Evolutionary conservation across 2,113 vertebrate species (phyloP).

Genomic region (Urocynchramus pylzowi): DNA sequence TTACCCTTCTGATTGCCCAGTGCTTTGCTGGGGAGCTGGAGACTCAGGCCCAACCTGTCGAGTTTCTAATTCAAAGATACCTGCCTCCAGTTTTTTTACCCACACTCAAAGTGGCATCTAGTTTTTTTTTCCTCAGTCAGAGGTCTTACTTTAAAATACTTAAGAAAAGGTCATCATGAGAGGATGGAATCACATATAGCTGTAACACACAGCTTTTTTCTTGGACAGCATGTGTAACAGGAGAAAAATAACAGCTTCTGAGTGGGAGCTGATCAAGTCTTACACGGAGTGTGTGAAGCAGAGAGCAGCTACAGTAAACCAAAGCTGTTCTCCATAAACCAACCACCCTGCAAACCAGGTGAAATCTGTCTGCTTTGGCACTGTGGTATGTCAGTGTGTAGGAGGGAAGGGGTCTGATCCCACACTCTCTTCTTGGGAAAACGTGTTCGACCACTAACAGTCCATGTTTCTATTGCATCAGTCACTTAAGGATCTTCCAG

Average conservation of each 20-base stretch:
- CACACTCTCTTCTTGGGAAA: not conserved
- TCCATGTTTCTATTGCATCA: not conserved
- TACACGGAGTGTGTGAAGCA: not conserved
- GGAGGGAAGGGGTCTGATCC: not conserved
- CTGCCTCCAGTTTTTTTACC: not conserved
- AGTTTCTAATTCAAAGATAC: not conserved
- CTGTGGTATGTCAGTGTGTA: not conserved
- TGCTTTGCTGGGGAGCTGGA: not conserved
- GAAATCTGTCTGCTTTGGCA: not conserved
- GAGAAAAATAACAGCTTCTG: constrained; percentile 33
- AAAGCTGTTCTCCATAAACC: not conserved
- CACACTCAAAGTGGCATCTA: not conserved
- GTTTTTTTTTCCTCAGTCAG: not conserved
- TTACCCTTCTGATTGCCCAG: not conserved
- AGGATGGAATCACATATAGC: not conserved
- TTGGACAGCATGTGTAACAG: not conserved
- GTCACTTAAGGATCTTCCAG: not conserved
- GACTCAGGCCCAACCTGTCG: not conserved
- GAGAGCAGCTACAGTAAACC: not conserved
- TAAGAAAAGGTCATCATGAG: not conserved
- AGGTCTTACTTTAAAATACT: not conserved
- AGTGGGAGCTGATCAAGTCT: constrained; percentile 5
- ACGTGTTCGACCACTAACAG: not conserved
- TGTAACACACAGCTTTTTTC: not conserved
- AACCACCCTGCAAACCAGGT: not conserved